Evolutionary conservation across 2,888 invertebrate species (phyloP).

Genomic region (Nymphalis polychloros): DNA sequence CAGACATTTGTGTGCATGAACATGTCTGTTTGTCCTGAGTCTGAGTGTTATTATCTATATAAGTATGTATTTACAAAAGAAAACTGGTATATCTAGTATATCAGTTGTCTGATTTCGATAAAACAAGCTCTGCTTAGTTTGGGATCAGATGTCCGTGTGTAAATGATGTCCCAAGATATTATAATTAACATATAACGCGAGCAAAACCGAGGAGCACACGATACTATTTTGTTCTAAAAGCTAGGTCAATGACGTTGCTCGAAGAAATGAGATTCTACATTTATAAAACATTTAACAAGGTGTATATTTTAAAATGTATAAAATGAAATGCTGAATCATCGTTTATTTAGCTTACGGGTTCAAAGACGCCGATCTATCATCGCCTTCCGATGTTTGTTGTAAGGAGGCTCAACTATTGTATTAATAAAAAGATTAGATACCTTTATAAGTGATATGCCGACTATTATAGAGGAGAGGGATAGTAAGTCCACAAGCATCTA

Average conservation of each 20-base stretch:
- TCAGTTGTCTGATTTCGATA: no score
- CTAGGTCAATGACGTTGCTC: background rate
- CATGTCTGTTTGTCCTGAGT: no score
- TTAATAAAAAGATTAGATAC: conserved; percentile 76
- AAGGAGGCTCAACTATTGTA: conserved; percentile 58
- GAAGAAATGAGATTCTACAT: conserved; percentile 1
- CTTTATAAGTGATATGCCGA: conserved; percentile 73
- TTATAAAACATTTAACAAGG: conserved; percentile 37
- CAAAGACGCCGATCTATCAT: conserved; percentile 43
- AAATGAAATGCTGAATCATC: conserved; percentile 55
- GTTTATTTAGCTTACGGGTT: conserved; percentile 49
- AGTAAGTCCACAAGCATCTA: no score
- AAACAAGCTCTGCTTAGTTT: no score
- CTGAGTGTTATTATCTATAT: no score
- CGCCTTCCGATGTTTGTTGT: conserved; percentile 53
- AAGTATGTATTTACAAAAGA: no score
- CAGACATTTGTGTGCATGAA: no score
- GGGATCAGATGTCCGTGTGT: no score
- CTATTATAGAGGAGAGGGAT: conserved; percentile 27
- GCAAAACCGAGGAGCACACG: background rate
- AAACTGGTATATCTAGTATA: no score
- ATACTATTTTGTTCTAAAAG: background rate
- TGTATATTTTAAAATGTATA: conserved; percentile 42
- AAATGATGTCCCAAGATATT: no score
- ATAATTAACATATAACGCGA: no score